Evolutionary conservation across 1,140 invertebrate genomes (phyloP), one percentile per base, ranked within the genome.

Genomic region (Hylaeus anthracinus): DNA sequence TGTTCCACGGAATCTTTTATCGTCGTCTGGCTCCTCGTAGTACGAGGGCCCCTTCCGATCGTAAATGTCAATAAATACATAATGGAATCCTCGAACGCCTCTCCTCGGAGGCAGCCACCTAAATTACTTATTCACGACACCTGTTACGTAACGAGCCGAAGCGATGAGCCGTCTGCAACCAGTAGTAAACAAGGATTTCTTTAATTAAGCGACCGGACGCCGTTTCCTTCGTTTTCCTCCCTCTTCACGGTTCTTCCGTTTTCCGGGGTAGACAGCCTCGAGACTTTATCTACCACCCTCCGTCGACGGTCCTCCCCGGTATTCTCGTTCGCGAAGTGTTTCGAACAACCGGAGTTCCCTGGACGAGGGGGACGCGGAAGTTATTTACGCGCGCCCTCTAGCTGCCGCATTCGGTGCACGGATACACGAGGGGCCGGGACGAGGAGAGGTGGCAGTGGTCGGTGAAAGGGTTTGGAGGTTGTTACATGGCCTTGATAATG

Each of bases 51-150:
- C 51, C 51, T 51, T 10, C 58, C 63, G 78, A 55, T 70, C 60
- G 56, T 82, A 69, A 79, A 64, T 75, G 72, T 67, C 66, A 51
- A 66, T 79, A 71, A 85, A 67, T 81, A 69, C 48, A 55, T 72
- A 78, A 70, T 55, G 72, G 80, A 80, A 72, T 81, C 58, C 72
- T 45, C 48, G 63, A 56, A 41, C 15, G 58, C 9, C 39, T 39
- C 45, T 9, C 15, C 43, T 26, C 26, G 26, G 69, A 61, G 66
- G 56, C 60, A 58, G 72, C 45, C 65, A 58, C 72, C 45, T 66
- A 55, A 66, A 86, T 74, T 76, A 86, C 81, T 86, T 86, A 86
- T 86, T 76, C 73, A 74, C 80, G 80, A 80, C 80, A 85, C 87
- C 82, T 86, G 60, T 67, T 69, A 73, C 69, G 41, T 56, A 78